Evolutionary conservation across 23 tunicate genomes (phyloP), one percentile per base, ranked within the genome.

Genomic region (Aplidium turbinatum): DNA sequence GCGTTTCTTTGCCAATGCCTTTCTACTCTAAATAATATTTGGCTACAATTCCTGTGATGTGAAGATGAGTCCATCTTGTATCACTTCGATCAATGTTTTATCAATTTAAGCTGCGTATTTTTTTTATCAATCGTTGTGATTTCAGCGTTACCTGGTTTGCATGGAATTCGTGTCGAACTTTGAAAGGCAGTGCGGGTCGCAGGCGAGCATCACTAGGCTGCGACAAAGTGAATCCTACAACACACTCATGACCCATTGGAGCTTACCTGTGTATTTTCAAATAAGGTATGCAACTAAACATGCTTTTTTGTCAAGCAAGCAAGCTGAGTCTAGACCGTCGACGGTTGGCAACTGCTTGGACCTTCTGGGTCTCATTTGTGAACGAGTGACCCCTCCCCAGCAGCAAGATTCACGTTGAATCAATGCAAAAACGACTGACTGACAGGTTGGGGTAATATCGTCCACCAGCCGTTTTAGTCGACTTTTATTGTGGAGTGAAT

Each of bases 261-360:
- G 91, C 27, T 61, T 91, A 45, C 97, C 97, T 6, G 87, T 91
- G n/a, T 91, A 91, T 55, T 91, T 91, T 63, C 97, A 91, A 70
- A 84, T 91, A 58, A 78, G 97, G 91, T 77, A 25, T n/a, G n/a
- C n/a, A 38, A 20, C 32, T 29, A 5, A 6, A 23, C 69, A 7
- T 48, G 4, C 35, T 71, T 20, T 54, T 54, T n/a, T n/a, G n/a
- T n/a, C n/a, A n/a, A n/a, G n/a, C n/a, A n/a, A n/a, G n/a, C n/a
- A n/a, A n/a, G n/a, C n/a, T n/a, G n/a, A n/a, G n/a, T n/a, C n/a
- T n/a, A n/a, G n/a, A n/a, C n/a, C n/a, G n/a, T n/a, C n/a, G n/a
- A n/a, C n/a, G n/a, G n/a, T n/a, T n/a, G n/a, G n/a, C n/a, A n/a
- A n/a, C n/a, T n/a, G n/a, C n/a, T n/a, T n/a, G n/a, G n/a, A n/a